Percentiles rank a stretch among this genome's conserved stretches.
These are phyloP conservation scores for human DNA, from an alignment of 2,113 vertebrate genomes.

Conservation along the genomic window GRCh38 chr6:3887501-3888000, in stretches of 20 bases:
- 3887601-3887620: slow-evolving; percentile 56
- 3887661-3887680: neutral
- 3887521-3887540: neutral
- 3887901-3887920: neutral
- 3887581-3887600: neutral
- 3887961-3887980: neutral
- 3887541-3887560: neutral
- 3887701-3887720: neutral
- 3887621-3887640: neutral
- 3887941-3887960: neutral
- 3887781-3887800: too few species aligned
- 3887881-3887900: neutral
- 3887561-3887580: neutral
- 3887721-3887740: neutral
- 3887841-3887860: neutral
- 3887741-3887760: neutral
- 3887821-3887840: neutral
- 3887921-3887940: neutral
- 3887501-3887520: neutral
- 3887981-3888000: neutral
- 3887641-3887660: too few species aligned
- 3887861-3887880: neutral
- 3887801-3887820: neutral
- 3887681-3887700: neutral
- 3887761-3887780: neutral